phyloP scores from a whole-genome alignment of 2,888 invertebrate genomes.

The Odontomyia ornata region DNA sequence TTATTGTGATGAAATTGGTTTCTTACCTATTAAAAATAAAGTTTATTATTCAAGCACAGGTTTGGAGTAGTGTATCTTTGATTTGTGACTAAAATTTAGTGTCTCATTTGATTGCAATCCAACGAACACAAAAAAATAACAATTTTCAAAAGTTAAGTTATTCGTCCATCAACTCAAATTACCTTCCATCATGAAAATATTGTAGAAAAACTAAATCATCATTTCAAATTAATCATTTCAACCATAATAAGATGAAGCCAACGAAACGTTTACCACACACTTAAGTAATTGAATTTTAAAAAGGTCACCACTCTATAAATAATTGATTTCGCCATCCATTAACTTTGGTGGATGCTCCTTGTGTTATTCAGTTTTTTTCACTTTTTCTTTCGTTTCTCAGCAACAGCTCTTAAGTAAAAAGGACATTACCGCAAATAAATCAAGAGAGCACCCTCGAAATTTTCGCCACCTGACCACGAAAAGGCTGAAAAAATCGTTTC shows the following conservation, averaged over 20 bases:
- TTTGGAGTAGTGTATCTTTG: too few species aligned
- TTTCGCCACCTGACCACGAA: constrained; percentile 43
- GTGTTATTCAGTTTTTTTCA: background rate
- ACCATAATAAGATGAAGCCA: constrained; percentile 23
- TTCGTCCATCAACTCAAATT: too few species aligned
- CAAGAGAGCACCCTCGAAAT: constrained; percentile 14
- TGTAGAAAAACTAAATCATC: too few species aligned
- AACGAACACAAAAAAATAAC: too few species aligned
- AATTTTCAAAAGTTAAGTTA: too few species aligned
- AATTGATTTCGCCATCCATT: constrained; percentile 45
- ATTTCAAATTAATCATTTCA: background rate
- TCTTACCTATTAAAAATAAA: too few species aligned
- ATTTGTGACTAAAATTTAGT: too few species aligned
- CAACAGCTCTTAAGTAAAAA: background rate
- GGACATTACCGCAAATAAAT: constrained; percentile 10
- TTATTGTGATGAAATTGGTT: too few species aligned
- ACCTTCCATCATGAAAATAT: too few species aligned
- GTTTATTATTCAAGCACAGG: too few species aligned
- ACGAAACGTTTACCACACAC: constrained; percentile 13
- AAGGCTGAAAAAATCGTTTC: constrained; percentile 18
- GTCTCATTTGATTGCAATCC: too few species aligned
- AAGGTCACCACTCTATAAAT: constrained; percentile 26
- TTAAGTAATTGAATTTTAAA: constrained; percentile 45
- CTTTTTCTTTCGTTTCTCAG: background rate
- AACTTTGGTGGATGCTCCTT: constrained; percentile 29